phyloP scores from a whole-genome alignment of 2,113 vertebrate genomes.

The Forbesichthys agassizii region DNA sequence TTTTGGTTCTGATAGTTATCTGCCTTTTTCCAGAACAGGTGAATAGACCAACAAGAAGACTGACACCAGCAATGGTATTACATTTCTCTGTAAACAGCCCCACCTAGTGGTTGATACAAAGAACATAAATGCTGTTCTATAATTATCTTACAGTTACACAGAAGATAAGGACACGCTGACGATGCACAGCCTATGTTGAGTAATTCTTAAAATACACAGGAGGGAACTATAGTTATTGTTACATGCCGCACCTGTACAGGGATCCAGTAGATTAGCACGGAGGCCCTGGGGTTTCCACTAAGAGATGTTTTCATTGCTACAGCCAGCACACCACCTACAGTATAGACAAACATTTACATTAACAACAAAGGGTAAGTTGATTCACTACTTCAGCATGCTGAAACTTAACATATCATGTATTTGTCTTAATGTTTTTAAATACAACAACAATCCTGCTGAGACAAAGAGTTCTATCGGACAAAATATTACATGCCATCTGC shows the following conservation, averaged over 20 bases:
- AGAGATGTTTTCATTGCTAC: constrained; percentile 73
- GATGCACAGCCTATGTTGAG: neutral
- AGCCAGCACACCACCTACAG: constrained; percentile 72
- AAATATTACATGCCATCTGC: constrained; percentile 53
- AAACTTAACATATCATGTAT: neutral
- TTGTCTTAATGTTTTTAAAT: no score
- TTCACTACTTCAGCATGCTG: constrained; percentile 13
- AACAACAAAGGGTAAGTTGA: constrained; percentile 37
- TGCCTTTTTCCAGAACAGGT: no score
- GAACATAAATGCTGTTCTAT: neutral
- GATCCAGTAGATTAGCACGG: constrained; percentile 67
- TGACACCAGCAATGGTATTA: constrained; percentile 84
- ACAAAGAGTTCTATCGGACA: neutral
- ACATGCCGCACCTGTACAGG: constrained; percentile 64
- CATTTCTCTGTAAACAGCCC: constrained; percentile 68
- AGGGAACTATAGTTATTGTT: neutral
- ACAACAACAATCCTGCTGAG: neutral
- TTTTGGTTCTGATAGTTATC: no score
- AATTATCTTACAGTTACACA: neutral
- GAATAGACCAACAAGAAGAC: constrained; percentile 84
- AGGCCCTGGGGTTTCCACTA: constrained; percentile 80
- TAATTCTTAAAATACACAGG: neutral
- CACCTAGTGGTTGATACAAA: constrained; percentile 40
- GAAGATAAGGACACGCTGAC: no score
- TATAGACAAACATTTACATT: constrained; percentile 34